Base-by-base conservation (phyloP, 2,113 vertebrate species). In the Saimiri boliviensis region DNA sequence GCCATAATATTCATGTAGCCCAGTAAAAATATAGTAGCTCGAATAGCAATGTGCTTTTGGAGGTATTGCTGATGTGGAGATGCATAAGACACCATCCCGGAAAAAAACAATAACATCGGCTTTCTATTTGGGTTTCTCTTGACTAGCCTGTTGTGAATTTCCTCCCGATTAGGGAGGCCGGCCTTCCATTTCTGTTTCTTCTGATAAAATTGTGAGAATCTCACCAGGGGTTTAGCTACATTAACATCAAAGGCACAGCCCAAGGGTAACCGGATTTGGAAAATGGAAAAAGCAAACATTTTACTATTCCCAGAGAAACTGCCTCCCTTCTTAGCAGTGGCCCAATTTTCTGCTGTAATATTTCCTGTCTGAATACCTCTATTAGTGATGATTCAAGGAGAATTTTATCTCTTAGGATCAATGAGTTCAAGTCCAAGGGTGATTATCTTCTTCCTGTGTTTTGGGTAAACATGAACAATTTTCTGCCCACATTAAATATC, bases 211-310 rank as follows among this genome's bases (percentile, higher is more conserved):
- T 52, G 86, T 89, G 92, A 84, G 47, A 56, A 3, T 93, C 93
- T 97, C 96, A 35, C 86, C 16, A 21, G 84, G 83, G 83, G 35
- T 52, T 97, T 60, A 66, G 89, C 89, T 81, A 60, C 74, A 87
- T 93, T 89, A 87, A 97, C 92, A 97, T 98, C 96, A 98, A 97
- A 98, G 97, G 70, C 40, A 42, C 76, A 97, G 95, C 97, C 94
- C 91, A 86, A 70, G 95, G 97, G 93, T 91, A 93, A 95, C 71
- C 0, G 45, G 93, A 94, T 97, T 92, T 96, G 87, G 84, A 73
- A 97, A 93, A 90, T 45, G 71, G 89, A 92, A 49, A 93, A 81
- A 77, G 74, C 81, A 80, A 89, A 92, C 86, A 79, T 37, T 47
- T 79, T 35, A 23, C 87, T 10, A 2, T 82, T 58, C 70, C 76